A percentile compares a stretch with the other conserved stretches of the same genome.
Conservation (phyloP, 2,797 vertebrate species). For the Poecilia wingei region DNA sequence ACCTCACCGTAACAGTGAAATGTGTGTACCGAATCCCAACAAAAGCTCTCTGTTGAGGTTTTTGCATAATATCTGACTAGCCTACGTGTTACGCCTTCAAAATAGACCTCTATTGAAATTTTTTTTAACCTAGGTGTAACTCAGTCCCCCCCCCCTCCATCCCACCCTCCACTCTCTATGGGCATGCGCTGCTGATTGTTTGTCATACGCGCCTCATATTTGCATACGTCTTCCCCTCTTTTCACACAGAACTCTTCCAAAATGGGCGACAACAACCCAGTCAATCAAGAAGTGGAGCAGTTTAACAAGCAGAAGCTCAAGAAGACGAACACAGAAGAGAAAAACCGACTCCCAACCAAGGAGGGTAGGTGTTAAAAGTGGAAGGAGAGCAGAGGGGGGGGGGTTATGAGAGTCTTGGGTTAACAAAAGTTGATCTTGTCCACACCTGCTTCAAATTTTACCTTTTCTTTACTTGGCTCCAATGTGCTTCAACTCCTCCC, state of each 20-base stretch:
- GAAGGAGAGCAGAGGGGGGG: not conserved
- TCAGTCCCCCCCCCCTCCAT: not conserved
- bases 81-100: not conserved
- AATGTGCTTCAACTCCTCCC: not conserved
- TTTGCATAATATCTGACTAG: not conserved
- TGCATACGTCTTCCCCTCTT: not conserved
- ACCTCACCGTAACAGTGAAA: not conserved
- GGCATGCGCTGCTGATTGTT: conserved; percentile 17
- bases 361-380: conserved; percentile 61
- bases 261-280: conserved; percentile 62
- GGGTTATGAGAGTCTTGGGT: not conserved
- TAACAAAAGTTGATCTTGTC: not conserved
- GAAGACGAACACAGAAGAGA: conserved; percentile 63
- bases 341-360: conserved; percentile 60
- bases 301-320: conserved; percentile 70
- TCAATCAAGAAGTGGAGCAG: conserved; percentile 55
- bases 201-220: not conserved
- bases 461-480: conserved; percentile 2
- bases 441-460: not conserved
- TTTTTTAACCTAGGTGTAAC: conserved; percentile 18
- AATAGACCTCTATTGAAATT: not conserved
- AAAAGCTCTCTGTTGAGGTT: not conserved
- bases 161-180: conserved; percentile 32
- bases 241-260: conserved; percentile 55
- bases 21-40: not conserved